A percentile compares a stretch with the other conserved stretches of the same genome.
Evolutionary conservation across 1,140 invertebrate species (phyloP).

Genomic region (Atopsyche davidsoni): DNA sequence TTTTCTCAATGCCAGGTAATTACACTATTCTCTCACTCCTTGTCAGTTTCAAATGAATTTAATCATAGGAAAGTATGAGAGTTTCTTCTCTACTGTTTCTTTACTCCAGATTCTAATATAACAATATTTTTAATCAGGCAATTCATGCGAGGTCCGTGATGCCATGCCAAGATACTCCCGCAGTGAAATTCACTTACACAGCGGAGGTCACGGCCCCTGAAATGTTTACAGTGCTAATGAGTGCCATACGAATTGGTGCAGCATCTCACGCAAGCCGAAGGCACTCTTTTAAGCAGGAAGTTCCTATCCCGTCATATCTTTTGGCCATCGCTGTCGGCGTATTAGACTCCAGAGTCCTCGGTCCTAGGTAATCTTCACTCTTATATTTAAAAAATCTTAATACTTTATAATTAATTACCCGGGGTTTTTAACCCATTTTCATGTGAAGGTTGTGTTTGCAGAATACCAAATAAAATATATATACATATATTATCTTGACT

Average conservation of each 20-base stretch:
- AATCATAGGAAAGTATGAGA: neutral
- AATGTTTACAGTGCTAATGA: conserved; percentile 83
- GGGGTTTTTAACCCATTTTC: no score
- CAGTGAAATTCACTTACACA: conserved; percentile 82
- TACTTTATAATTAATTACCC: conserved; percentile 2
- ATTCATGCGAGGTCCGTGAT: conserved; percentile 83
- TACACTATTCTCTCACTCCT: neutral
- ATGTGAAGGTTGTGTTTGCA: no score
- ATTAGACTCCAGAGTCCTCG: conserved; percentile 69
- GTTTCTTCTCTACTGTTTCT: neutral
- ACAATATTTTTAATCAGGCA: conserved; percentile 53
- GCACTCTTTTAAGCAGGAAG: conserved; percentile 67
- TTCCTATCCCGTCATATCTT: conserved; percentile 70
- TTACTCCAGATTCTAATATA: conserved; percentile 6
- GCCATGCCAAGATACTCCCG: conserved; percentile 91
- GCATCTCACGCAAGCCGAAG: conserved; percentile 37
- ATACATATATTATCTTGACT: conserved; percentile 3
- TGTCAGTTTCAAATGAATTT: conserved; percentile 4
- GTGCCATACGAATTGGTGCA: conserved; percentile 61
- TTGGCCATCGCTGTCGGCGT: conserved; percentile 84
- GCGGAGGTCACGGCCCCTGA: conserved; percentile 73
- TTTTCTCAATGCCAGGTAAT: conserved; percentile 87
- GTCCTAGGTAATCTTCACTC: conserved; percentile 51
- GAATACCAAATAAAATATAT: conserved; percentile 3
- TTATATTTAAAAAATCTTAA: neutral